Evolutionary conservation across 1,140 invertebrate species (phyloP).

Genomic region (Lordiphosa mommai): DNA sequence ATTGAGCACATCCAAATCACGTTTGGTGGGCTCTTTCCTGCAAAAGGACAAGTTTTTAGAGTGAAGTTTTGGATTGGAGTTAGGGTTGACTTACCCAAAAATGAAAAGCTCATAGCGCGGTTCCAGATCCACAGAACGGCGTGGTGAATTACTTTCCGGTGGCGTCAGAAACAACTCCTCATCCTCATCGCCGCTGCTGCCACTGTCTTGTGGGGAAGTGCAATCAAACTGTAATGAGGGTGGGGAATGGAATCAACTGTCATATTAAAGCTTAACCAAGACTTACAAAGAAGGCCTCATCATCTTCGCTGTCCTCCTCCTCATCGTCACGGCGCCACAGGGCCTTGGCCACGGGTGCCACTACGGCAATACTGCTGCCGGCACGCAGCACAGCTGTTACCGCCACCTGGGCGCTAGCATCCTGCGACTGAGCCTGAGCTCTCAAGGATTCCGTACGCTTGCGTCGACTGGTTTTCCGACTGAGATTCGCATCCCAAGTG

Average conservation of each 20-base stretch:
- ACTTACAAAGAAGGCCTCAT: slow-evolving; percentile 46
- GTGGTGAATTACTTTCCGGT: slow-evolving; percentile 79
- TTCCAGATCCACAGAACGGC: slow-evolving; percentile 20
- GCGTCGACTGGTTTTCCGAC: slow-evolving; percentile 69
- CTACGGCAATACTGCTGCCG: not conserved
- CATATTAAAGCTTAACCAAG: too few relatives aligned
- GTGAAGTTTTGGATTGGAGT: too few relatives aligned
- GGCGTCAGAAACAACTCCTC: slow-evolving; percentile 79
- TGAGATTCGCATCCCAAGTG: slow-evolving; percentile 77
- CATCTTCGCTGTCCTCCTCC: slow-evolving; percentile 20
- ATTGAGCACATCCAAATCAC: slow-evolving; percentile 86
- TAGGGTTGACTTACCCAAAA: slow-evolving; percentile 45
- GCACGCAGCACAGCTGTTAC: not conserved
- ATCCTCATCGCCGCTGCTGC: slow-evolving; percentile 31
- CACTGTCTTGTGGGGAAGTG: not conserved
- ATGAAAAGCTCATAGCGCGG: slow-evolving; percentile 56
- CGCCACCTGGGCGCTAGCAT: not conserved
- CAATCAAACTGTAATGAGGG: slow-evolving; percentile 17
- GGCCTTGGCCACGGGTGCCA: not conserved
- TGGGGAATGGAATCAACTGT: not conserved
- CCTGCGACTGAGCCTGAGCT: slow-evolving; percentile 9
- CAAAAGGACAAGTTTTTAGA: too few relatives aligned
- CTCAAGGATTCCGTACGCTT: slow-evolving; percentile 67
- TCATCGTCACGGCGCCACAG: not conserved
- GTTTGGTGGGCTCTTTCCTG: slow-evolving; percentile 85